Evolutionary conservation across 2,113 vertebrate genomes (phyloP).

Genomic region (Pelusios castaneus): DNA sequence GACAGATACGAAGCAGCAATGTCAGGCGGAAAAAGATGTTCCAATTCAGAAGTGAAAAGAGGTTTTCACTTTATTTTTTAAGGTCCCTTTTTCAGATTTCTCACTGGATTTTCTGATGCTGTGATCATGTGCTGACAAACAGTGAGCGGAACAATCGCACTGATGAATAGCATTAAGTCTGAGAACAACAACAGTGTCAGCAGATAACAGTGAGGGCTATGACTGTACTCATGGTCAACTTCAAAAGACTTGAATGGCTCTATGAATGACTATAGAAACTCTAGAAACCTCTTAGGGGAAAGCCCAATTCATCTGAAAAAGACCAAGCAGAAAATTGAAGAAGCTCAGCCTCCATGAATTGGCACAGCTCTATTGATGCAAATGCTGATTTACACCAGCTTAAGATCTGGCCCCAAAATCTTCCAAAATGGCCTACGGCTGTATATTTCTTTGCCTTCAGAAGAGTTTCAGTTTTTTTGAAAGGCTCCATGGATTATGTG

Average conservation of each 20-base stretch:
- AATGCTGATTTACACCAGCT: not conserved
- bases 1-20: conserved; percentile 13
- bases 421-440: not conserved
- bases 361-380: not conserved
- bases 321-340: not conserved
- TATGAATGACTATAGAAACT: not conserved
- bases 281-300: not conserved
- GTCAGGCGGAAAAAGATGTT: conserved; percentile 12
- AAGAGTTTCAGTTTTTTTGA: not conserved
- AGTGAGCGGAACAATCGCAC: not conserved
- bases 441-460: not conserved
- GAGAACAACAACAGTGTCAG: not conserved
- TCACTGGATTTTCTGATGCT: not conserved
- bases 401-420: not conserved
- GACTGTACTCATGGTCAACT: not conserved
- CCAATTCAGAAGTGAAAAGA: not conserved
- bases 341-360: not conserved
- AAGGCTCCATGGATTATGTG: not conserved
- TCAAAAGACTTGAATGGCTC: not conserved
- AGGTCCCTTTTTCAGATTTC: not conserved
- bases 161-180: not conserved
- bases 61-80: not conserved
- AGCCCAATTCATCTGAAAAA: not conserved
- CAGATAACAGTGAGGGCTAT: not conserved
- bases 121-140: not conserved